Base-by-base conservation (phyloP, 1,140 invertebrate genomes). In the Anastrepha obliqua region DNA sequence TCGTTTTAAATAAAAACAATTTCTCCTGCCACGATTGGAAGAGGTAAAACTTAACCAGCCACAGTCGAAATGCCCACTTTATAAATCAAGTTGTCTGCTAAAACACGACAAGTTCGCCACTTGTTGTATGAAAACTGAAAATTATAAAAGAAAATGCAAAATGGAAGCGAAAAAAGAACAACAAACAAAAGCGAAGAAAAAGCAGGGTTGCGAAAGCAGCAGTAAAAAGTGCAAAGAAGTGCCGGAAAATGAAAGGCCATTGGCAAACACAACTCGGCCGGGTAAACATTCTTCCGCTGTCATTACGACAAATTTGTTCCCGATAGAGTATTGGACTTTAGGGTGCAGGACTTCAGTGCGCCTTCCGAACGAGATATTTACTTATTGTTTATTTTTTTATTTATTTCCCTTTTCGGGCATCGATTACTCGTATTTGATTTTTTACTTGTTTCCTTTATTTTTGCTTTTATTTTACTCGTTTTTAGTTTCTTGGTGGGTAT, bases 41-140 rank as follows among this genome's bases (percentile, higher is more conserved):
- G 29, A 29, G 29, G 29, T 29, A 29, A 29, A 29, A 29, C 29
- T 29, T 29, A 29, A 29, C 29, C 29, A 55, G 51, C 42, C 39
- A 74, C 59, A 58, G 0, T 59, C 8, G 51, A 55, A 20, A 62
- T 85, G 81, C 13, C 47, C 81, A 85, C 51, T 85, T 42, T 62
- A 85, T 85, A 85, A 85, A 85, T 85, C n/a, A 85, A 58, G 81
- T 59, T 55, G 51, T 55, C 51, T 55, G 51, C 51, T 55, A 55
- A 55, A 11, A 8, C 6, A 55, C 51, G 11, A 55, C 51, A 55
- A 11, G 51, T 11, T 11, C 6, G 0, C 51, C 6, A 55, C 51
- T 55, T 55, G 6, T 55, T 1, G 51, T 11, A 55, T 55, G 51
- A 11, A 8, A 55, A 55, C 51, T 0, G 51, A 11, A 55, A 55